Evolutionary conservation across 2,888 invertebrate genomes (phyloP).

Genomic region (Xestia rhomboidea): DNA sequence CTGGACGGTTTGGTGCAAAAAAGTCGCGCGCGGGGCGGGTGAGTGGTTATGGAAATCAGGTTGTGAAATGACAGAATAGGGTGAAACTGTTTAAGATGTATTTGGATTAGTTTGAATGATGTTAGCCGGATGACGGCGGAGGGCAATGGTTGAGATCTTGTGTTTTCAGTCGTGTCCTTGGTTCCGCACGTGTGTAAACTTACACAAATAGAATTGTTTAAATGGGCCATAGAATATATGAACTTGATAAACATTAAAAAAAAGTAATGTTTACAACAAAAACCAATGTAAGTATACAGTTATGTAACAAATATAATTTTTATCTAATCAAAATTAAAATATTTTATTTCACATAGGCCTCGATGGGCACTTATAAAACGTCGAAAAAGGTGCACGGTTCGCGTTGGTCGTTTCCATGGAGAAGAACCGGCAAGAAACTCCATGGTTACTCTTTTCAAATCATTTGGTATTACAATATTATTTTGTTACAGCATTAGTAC

Average conservation of each 20-base stretch:
- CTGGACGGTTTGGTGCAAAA: too few relatives aligned
- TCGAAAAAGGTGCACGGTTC: too few relatives aligned
- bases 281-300: neutral
- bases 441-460: too few relatives aligned
- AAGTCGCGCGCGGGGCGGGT: too few relatives aligned
- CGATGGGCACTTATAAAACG: too few relatives aligned
- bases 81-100: conserved; percentile 30
- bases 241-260: neutral
- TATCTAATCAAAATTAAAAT: too few relatives aligned
- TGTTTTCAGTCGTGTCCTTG: neutral
- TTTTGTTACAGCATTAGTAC: too few relatives aligned
- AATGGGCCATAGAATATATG: neutral
- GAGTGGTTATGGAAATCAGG: conserved; percentile 39
- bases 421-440: too few relatives aligned
- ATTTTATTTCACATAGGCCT: too few relatives aligned
- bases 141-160: neutral
- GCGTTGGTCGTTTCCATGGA: too few relatives aligned
- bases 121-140: conserved; percentile 9
- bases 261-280: neutral
- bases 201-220: neutral
- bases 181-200: neutral
- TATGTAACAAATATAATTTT: neutral
- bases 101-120: conserved; percentile 26
- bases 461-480: too few relatives aligned
- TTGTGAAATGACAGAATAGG: conserved; percentile 21